Evolutionary conservation across 2,113 vertebrate species (phyloP).

Genomic region (Poeciliopsis occidentalis): DNA sequence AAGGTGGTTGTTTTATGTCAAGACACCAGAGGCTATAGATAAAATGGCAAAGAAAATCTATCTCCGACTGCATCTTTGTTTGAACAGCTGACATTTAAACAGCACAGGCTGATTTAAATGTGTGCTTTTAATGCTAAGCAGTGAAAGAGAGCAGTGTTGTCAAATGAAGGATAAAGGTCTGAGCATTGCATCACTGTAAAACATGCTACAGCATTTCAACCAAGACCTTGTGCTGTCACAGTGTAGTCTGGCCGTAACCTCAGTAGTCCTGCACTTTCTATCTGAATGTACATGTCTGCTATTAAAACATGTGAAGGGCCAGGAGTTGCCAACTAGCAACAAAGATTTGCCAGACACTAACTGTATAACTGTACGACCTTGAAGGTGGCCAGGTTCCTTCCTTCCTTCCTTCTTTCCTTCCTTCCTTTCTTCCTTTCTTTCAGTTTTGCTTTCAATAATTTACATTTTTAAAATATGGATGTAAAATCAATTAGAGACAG

Average conservation of each 20-base stretch:
- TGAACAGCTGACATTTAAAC: constrained; percentile 51
- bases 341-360: too few species aligned
- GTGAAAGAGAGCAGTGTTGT: neutral
- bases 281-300: too few species aligned
- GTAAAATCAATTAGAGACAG: neutral
- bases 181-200: neutral
- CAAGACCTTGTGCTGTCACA: neutral
- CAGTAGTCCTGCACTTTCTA: too few species aligned
- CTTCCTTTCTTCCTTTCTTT: too few species aligned
- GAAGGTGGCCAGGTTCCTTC: too few species aligned
- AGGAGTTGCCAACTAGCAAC: too few species aligned
- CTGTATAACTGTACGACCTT: too few species aligned
- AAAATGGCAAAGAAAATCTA: constrained; percentile 6
- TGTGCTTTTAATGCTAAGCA: constrained; percentile 5
- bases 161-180: neutral
- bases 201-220: neutral
- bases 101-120: constrained; percentile 27
- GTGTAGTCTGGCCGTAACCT: neutral
- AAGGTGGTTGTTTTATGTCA: constrained; percentile 16
- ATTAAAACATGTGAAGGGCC: too few species aligned
- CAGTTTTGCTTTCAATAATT: neutral
- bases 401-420: too few species aligned
- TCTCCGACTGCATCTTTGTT: constrained; percentile 43
- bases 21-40: constrained; percentile 24
- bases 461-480: neutral